A percentile compares a stretch with the other conserved stretches of the same genome.
Conservation (phyloP, 2,113 vertebrate genomes). For the Heloderma charlesbogerti region DNA sequence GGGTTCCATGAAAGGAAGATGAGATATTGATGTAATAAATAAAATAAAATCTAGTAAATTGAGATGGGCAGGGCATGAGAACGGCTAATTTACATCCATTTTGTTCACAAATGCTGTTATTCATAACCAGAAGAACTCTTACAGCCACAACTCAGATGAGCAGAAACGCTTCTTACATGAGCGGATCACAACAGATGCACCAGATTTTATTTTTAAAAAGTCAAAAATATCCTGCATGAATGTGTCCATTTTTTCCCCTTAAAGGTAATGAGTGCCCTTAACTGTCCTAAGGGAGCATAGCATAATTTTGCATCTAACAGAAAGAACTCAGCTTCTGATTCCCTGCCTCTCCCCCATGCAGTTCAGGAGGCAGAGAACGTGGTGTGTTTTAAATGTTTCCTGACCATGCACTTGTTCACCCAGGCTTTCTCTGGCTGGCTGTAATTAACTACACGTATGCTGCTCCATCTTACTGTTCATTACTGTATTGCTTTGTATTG, state of each 20-base stretch:
- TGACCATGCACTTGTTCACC: too few relatives aligned
- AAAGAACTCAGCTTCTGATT: not conserved
- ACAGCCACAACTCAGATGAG: not conserved
- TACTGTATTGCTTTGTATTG: too few relatives aligned
- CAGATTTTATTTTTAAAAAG: not conserved
- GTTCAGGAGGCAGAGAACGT: too few relatives aligned
- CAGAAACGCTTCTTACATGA: not conserved
- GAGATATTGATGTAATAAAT: not conserved
- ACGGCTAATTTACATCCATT: not conserved
- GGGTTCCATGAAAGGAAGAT: not conserved
- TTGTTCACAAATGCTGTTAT: not conserved
- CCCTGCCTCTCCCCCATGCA: too few relatives aligned
- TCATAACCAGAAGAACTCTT: not conserved
- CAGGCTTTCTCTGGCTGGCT: too few relatives aligned
- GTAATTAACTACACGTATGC: too few relatives aligned
- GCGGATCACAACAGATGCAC: not conserved
- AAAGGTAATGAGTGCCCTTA: not conserved
- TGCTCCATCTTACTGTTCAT: too few relatives aligned
- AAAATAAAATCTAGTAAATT: not conserved
- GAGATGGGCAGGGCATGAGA: not conserved
- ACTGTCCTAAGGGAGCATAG: not conserved
- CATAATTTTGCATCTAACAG: not conserved
- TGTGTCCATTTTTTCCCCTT: not conserved
- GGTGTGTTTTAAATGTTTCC: too few relatives aligned
- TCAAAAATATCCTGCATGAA: not conserved